phyloP scores from a whole-genome alignment of 2,888 invertebrate genomes.

The Acrobasis suavella region DNA sequence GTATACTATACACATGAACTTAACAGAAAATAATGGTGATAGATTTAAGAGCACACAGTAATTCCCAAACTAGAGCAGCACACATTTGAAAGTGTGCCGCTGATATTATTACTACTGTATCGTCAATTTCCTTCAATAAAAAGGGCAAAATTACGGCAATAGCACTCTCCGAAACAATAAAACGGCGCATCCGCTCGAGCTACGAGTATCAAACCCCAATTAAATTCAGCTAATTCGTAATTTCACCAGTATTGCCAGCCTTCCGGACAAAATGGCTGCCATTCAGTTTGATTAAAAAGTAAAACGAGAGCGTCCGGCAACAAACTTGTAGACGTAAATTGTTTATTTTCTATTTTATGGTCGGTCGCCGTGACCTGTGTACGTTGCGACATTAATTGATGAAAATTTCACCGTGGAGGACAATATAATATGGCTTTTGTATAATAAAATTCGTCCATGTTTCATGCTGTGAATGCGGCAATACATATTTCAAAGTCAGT shows the following conservation, averaged over 20 bases:
- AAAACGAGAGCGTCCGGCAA: slow-evolving; percentile 5
- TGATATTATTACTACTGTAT: background rate
- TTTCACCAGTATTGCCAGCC: slow-evolving; percentile 1
- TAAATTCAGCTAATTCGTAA: slow-evolving; percentile 17
- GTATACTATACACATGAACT: too few relatives aligned
- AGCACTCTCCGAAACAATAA: slow-evolving; percentile 10
- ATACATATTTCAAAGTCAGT: too few relatives aligned
- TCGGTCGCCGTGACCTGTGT: background rate
- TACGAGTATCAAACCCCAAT: slow-evolving; percentile 12
- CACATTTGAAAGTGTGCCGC: too few relatives aligned
- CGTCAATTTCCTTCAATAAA: background rate
- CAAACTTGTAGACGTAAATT: slow-evolving; percentile 6
- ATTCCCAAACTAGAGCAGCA: too few relatives aligned
- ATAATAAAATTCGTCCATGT: too few relatives aligned
- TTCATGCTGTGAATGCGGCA: too few relatives aligned
- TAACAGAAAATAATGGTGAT: too few relatives aligned
- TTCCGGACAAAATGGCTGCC: slow-evolving; percentile 14
- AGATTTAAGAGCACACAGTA: too few relatives aligned
- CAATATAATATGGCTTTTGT: too few relatives aligned
- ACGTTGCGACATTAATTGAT: too few relatives aligned
- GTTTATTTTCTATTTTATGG: slow-evolving; percentile 14
- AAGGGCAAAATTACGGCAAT: background rate
- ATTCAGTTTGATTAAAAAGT: slow-evolving; percentile 20
- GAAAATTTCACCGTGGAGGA: too few relatives aligned
- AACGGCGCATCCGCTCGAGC: slow-evolving; percentile 1